phyloP scores from a whole-genome alignment of 2,888 invertebrate species.

The Ferrisia virgata region DNA sequence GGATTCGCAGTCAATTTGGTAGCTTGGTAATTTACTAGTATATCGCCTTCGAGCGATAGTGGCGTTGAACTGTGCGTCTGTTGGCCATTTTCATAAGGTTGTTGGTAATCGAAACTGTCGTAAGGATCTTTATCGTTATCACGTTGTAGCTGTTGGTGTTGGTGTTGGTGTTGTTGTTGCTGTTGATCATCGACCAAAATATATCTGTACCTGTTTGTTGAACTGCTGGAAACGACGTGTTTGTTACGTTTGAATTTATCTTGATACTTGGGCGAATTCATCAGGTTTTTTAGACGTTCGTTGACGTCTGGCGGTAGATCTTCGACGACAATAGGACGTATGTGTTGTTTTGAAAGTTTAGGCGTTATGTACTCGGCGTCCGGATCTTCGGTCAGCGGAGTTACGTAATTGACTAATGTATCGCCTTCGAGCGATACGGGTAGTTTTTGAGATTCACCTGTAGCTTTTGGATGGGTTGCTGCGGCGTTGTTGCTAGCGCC shows the following conservation, averaged over 20 bases:
- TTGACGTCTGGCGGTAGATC: constrained; percentile 37
- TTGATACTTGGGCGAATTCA: constrained; percentile 1
- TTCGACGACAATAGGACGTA: constrained; percentile 36
- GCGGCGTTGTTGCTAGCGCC: constrained; percentile 48
- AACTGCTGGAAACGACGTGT: not conserved
- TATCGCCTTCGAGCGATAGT: constrained; percentile 55
- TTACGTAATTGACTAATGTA: constrained; percentile 68
- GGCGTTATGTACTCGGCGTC: constrained; percentile 63
- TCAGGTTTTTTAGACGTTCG: constrained; percentile 32
- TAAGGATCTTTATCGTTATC: not conserved
- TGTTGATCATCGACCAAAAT: not conserved
- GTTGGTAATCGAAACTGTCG: not conserved
- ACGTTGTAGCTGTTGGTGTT: not conserved
- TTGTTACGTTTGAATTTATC: not conserved
- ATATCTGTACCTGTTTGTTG: not conserved
- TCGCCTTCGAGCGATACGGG: constrained; percentile 54
- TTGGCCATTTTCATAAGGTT: constrained; percentile 35
- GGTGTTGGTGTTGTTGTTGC: not conserved
- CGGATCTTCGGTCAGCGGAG: constrained; percentile 66
- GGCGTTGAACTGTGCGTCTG: not conserved
- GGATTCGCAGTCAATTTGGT: constrained; percentile 62
- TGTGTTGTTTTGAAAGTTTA: constrained; percentile 51
- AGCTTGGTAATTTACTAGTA: constrained; percentile 68
- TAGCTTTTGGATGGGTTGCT: not conserved
- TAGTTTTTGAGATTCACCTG: constrained; percentile 16